Base-by-base conservation (phyloP, 2,797 vertebrate species). In the Labroides dimidiatus region DNA sequence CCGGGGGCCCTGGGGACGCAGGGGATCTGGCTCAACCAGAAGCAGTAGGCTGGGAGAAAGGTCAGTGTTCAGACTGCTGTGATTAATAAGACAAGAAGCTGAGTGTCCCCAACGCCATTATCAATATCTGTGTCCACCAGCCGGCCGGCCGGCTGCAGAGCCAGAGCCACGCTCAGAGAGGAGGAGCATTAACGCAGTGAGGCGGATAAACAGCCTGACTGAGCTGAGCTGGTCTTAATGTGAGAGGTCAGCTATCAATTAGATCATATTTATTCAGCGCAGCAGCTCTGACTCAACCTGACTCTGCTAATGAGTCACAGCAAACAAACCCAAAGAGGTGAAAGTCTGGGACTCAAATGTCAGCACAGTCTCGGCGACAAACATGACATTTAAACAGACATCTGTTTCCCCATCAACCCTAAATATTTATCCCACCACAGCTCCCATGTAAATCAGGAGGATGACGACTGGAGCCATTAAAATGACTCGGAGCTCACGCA, bases 21-120 rank as follows among this genome's bases (percentile, higher is more conserved):
- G 82, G 87, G 84, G 84, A 89, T 89, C 67, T 79, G 80, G 88
- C 84, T 82, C 21, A 56, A 87, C 85, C 87, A 64, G 56, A 75
- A 88, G 89, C 87, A 79, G 84, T 84, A 77, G 64, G 92, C 93
- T 92, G 80, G 48, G 85, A 90, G 86, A 93, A 96, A 95, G 94
- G 94, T 95, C 93, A 94, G 68, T 74, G 86, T 78, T 91, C 93
- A 95, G 92, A 91, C 93, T 94, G 86, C 84, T 93, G 92, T 96
- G 95, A 95, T 95, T 95, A 96, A 95, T 95, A 95, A 93, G 94
- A 95, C 93, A 93, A 91, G 92, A 90, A 94, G 93, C 92, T 74
- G 80, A 87, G 89, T 91, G 85, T 94, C 91, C 85, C 89, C 84
- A 69, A 74, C 76, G 87, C 87, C 88, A 86, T 91, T 90, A 91